Evolutionary conservation across 2,888 invertebrate genomes (phyloP).

Genomic region (Dusona sp.): DNA sequence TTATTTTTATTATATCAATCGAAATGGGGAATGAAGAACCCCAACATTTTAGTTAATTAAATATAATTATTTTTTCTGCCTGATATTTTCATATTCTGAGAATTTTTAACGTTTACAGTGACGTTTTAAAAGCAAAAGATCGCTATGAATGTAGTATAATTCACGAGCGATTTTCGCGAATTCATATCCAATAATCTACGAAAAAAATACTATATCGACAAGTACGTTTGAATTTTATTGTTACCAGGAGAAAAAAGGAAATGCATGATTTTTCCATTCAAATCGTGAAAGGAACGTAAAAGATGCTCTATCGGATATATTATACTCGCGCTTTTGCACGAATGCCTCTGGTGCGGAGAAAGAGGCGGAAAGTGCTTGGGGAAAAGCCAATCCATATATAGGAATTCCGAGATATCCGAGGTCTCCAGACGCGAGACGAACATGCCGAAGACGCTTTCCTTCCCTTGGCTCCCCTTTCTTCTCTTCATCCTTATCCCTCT

Average conservation of each 20-base stretch:
- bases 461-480: conserved; percentile 10
- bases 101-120: not conserved
- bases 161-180: not conserved
- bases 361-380: conserved; percentile 47
- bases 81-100: not conserved
- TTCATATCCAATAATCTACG: not conserved
- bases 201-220: not conserved
- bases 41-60: not conserved
- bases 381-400: conserved; percentile 63
- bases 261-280: conserved; percentile 37
- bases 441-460: conserved; percentile 33
- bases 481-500: conserved; percentile 17
- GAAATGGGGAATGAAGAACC: not conserved
- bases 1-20: not conserved
- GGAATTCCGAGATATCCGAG: conserved; percentile 55
- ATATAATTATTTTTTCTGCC: not conserved
- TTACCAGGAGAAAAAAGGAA: not conserved
- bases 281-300: conserved; percentile 33
- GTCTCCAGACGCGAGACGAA: conserved; percentile 49
- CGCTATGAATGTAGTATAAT: not conserved
- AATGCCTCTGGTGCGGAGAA: conserved; percentile 39
- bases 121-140: not conserved
- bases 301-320: conserved; percentile 52
- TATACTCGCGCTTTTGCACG: conserved; percentile 43
- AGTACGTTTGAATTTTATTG: not conserved